Base-by-base conservation (phyloP, 2,888 invertebrate genomes). In the Cinara cedri region DNA sequence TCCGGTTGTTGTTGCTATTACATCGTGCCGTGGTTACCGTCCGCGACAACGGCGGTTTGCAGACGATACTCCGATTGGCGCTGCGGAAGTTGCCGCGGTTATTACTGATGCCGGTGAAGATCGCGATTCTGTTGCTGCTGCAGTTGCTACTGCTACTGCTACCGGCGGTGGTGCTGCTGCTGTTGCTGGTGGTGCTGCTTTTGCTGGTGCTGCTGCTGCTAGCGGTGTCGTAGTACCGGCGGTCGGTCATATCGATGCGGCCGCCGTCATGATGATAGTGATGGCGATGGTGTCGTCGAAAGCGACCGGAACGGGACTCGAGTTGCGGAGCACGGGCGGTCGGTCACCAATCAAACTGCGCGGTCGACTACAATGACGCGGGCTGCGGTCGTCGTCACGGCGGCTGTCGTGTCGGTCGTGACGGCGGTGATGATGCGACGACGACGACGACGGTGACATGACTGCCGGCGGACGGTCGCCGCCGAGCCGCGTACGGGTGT, bases 201-300 rank as follows among this genome's bases (percentile, higher is more conserved):
- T 34, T 26, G 54, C 34, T 21, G 10, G 9, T 19, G 70, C 54
- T 24, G 54, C 26, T 19, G 57, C 24, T 46, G 24, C 57, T n/a
- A 24, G n/a, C 16, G 24, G 24, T 3, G 26, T 19, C 13, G 24
- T 13, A 26, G 72, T 26, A 72, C 46, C 60, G 72, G 26, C 19
- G 26, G 34, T 49, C 72, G 60, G 72, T 62, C 72, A 72, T 49
- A 1, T 19, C 60, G 55, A 21, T 42, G 70, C 42, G 68, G 21
- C 21, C 16, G 34, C 3, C 34, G 34, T 34, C 34, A 34, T 34
- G 68, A 24, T 34, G n/a, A n/a, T n/a, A n/a, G n/a, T n/a, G n/a
- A n/a, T n/a, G n/a, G n/a, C n/a, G n/a, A n/a, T n/a, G n/a, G n/a
- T n/a, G n/a, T n/a, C n/a, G n/a, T 16, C 51, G 51, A 26, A 24